Evolutionary conservation across 2,797 vertebrate genomes (phyloP).

Genomic region (Hydrocynus forskahlii): DNA sequence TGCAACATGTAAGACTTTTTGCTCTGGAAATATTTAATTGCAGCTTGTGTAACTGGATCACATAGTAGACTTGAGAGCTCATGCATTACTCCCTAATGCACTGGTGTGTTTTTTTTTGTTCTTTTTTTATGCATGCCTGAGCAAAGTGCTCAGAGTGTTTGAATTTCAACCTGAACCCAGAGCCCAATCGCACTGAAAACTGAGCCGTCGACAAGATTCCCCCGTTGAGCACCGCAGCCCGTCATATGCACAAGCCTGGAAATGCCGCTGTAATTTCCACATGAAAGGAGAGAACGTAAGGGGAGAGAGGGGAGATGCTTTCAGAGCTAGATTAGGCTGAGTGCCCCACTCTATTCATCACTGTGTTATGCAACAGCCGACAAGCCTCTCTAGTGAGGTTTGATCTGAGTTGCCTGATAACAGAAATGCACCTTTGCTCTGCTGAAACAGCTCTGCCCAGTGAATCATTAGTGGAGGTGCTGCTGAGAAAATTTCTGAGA

Average conservation of each 20-base stretch:
- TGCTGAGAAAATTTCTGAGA: background rate
- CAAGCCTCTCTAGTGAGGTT: slow-evolving; percentile 8
- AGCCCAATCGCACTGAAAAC: slow-evolving; percentile 30
- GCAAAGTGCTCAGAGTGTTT: slow-evolving; percentile 35
- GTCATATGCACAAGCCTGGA: slow-evolving; percentile 19
- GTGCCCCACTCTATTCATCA: slow-evolving; percentile 9
- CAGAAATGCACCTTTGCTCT: slow-evolving; percentile 13
- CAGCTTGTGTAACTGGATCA: background rate
- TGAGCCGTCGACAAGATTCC: slow-evolving; percentile 24
- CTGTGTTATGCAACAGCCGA: slow-evolving; percentile 25
- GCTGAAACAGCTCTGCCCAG: background rate
- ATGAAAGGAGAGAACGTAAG: slow-evolving; percentile 55
- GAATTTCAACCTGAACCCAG: slow-evolving; percentile 30
- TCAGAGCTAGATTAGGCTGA: slow-evolving; percentile 15
- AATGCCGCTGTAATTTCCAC: slow-evolving; percentile 36
- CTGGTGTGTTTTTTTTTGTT: background rate
- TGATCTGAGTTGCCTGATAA: slow-evolving; percentile 8
- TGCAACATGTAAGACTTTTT: background rate
- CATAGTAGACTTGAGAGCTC: background rate
- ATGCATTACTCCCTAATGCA: background rate
- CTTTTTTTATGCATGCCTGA: slow-evolving; percentile 32
- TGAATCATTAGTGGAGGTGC: background rate
- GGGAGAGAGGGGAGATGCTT: slow-evolving; percentile 42
- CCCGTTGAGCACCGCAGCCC: slow-evolving; percentile 13
- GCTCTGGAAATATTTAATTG: slow-evolving; percentile 8